Conservation (phyloP, 2,888 invertebrate genomes). For the Melipona beecheii region DNA sequence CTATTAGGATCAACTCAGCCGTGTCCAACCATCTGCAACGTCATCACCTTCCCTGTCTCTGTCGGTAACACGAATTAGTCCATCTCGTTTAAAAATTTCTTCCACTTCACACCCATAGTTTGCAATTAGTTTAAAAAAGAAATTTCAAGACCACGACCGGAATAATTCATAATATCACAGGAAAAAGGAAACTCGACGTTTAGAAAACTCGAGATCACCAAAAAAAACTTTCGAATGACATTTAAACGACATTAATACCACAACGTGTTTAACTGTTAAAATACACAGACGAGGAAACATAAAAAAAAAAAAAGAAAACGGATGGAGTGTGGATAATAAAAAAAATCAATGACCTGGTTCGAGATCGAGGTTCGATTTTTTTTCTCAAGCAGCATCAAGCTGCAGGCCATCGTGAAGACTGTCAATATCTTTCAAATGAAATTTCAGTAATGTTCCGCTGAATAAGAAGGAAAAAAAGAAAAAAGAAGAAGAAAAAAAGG, state of each 20-base stretch:
- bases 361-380: background rate
- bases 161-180: no score
- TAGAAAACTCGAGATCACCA: no score
- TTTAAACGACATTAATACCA: no score
- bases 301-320: background rate
- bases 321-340: no score
- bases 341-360: background rate
- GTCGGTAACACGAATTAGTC: background rate
- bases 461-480: background rate
- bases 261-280: no score
- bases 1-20: background rate
- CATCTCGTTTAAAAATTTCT: background rate
- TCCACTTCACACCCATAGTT: no score
- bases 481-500: background rate
- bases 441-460: background rate
- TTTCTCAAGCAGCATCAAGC: background rate
- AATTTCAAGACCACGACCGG: no score
- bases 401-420: background rate
- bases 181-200: no score
- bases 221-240: no score
- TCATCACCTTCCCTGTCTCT: background rate
- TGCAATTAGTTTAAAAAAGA: no score
- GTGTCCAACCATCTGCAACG: background rate
- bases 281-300: no score
- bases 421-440: background rate